Evolutionary conservation across 2,113 vertebrate species (phyloP).

Genomic region (Oreochromis niloticus): DNA sequence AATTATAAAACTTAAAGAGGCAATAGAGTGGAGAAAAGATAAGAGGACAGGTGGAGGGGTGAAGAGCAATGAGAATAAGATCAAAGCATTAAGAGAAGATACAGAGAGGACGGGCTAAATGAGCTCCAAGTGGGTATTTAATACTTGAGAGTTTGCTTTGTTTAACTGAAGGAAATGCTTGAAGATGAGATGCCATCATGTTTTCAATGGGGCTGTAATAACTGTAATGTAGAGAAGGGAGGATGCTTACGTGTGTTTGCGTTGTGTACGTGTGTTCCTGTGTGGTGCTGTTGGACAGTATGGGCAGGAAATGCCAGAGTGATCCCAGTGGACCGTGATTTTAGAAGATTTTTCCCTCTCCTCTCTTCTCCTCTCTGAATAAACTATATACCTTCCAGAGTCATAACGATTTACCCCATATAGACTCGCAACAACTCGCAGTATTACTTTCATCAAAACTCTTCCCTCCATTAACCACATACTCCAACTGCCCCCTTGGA

Average conservation of each 20-base stretch:
- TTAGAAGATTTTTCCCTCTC: conserved; percentile 14
- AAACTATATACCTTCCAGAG: neutral
- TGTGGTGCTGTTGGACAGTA: conserved; percentile 19
- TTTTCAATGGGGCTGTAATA: conserved; percentile 17
- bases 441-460: neutral
- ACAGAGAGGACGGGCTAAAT: neutral
- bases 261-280: neutral
- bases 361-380: neutral
- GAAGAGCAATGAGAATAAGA: neutral
- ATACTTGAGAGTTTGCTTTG: conserved; percentile 17
- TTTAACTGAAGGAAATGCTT: conserved; percentile 41
- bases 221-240: neutral
- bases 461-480: conserved; percentile 24
- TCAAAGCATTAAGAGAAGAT: neutral
- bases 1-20: neutral
- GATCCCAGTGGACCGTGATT: conserved; percentile 34
- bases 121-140: neutral
- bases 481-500: conserved; percentile 28
- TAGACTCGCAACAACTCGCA: neutral
- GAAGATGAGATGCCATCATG: conserved; percentile 39
- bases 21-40: neutral
- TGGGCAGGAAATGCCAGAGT: conserved; percentile 62
- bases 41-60: conserved; percentile 15
- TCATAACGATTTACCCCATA: conserved; percentile 30
- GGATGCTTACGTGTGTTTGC: neutral